Conservation (phyloP, 2,797 vertebrate genomes). For the Manis javanica region DNA sequence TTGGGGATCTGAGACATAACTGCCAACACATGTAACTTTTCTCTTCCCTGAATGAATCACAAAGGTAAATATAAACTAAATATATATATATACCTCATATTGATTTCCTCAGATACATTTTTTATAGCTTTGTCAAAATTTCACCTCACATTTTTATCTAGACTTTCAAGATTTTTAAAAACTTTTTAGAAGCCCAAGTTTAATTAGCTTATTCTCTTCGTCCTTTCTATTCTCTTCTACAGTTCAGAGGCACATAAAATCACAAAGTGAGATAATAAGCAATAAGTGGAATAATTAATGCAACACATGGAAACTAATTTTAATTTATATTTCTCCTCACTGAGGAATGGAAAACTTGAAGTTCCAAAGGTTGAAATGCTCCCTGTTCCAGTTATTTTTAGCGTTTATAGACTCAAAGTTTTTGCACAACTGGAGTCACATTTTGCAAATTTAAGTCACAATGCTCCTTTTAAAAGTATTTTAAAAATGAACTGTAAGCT, state of each 20-base stretch:
- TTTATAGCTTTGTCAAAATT: constrained; percentile 71
- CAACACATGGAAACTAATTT: constrained; percentile 85
- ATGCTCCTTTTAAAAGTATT: neutral
- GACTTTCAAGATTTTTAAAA: constrained; percentile 56
- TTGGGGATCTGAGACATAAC: constrained; percentile 58
- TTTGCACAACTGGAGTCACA: constrained; percentile 61
- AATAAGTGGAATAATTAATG: constrained; percentile 87
- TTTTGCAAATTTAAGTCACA: constrained; percentile 70
- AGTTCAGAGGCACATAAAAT: constrained; percentile 83
- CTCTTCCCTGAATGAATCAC: constrained; percentile 60
- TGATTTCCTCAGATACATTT: constrained; percentile 26
- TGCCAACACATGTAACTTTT: constrained; percentile 57
- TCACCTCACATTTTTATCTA: constrained; percentile 55
- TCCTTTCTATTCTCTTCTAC: constrained; percentile 82
- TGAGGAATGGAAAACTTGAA: constrained; percentile 76
- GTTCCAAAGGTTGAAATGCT: constrained; percentile 76
- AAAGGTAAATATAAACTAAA: constrained; percentile 53
- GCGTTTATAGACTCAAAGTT: constrained; percentile 48
- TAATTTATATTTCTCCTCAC: constrained; percentile 84
- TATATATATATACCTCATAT: constrained; percentile 30
- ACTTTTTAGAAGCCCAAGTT: constrained; percentile 72
- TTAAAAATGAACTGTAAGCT: constrained; percentile 36
- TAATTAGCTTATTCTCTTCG: constrained; percentile 83
- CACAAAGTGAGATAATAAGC: constrained; percentile 86
- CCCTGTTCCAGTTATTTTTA: constrained; percentile 77